Percentiles rank a stretch among this genome's conserved stretches.
These are phyloP conservation scores for Heliangelus exortis DNA, from an alignment of 2,797 vertebrate species.

Conservation along the genomic window DNA sequence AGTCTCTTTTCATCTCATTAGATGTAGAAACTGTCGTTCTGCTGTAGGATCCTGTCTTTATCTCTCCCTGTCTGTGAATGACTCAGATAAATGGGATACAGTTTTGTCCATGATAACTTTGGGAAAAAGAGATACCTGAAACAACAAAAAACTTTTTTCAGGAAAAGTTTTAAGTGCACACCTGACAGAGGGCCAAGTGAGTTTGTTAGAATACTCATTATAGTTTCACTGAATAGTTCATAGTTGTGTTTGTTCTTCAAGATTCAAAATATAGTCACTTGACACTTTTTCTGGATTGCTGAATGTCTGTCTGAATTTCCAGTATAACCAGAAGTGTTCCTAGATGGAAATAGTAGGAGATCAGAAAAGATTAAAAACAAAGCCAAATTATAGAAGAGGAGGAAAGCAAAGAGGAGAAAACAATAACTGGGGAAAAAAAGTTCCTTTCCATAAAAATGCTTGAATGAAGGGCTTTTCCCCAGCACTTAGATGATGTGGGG, in stretches of 20 bases:
- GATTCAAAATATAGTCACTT: not conserved
- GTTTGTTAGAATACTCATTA: not conserved
- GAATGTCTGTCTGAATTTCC: not conserved
- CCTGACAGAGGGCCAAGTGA: not conserved
- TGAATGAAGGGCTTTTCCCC: not conserved
- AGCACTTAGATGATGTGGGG: not conserved
- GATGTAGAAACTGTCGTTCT: not conserved
- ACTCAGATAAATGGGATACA: not conserved
- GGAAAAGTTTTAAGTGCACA: not conserved
- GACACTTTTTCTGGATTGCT: not conserved
- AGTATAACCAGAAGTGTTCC: not conserved
- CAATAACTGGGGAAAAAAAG: accelerated
- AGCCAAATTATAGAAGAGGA: not conserved
- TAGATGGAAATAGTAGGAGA: not conserved
- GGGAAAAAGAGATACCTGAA: not conserved
- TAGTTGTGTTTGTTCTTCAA: not conserved
- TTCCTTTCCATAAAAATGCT: not conserved
- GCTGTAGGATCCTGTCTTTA: not conserved
- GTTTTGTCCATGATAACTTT: not conserved
- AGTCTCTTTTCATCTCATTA: not conserved
- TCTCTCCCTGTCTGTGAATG: not conserved
- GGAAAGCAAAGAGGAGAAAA: not conserved
- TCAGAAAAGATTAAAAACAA: not conserved
- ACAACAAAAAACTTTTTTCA: not conserved
- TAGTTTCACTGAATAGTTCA: not conserved